Percentiles rank a stretch among this genome's conserved stretches.
Evolutionary conservation across 2,888 invertebrate genomes (phyloP).

Genomic region (Drosophila maculinotata): DNA sequence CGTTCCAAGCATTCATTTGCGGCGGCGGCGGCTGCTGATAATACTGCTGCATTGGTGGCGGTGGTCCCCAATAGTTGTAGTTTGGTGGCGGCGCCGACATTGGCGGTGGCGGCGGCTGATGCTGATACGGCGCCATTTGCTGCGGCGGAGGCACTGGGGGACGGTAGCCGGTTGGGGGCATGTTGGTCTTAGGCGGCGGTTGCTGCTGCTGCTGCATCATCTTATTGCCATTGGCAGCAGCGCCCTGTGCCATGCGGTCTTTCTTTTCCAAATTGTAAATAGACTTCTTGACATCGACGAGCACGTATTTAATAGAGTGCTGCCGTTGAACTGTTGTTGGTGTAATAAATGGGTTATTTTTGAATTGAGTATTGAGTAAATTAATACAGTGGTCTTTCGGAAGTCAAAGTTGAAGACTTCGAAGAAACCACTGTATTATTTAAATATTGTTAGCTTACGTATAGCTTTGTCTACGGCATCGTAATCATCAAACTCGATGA

Average conservation of each 20-base stretch:
- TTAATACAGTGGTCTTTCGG: no score
- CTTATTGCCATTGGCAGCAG: slow-evolving; percentile 54
- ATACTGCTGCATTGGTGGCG: slow-evolving; percentile 73
- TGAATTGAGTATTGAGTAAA: no score
- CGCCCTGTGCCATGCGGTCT: slow-evolving; percentile 54
- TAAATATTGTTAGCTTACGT: no score
- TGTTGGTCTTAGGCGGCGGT: slow-evolving; percentile 70
- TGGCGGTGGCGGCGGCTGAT: slow-evolving; percentile 70
- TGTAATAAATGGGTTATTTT: no score
- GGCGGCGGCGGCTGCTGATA: slow-evolving; percentile 85
- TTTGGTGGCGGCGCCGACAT: slow-evolving; percentile 79
- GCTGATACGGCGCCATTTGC: slow-evolving; percentile 70
- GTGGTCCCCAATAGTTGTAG: slow-evolving; percentile 82
- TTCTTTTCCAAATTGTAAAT: slow-evolving; percentile 92
- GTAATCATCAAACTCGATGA: slow-evolving; percentile 98
- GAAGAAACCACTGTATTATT: no score
- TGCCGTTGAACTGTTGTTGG: slow-evolving; percentile 88
- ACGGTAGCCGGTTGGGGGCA: slow-evolving; percentile 61
- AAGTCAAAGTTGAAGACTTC: no score
- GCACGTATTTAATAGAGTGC: slow-evolving; percentile 93
- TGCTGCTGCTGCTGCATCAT: slow-evolving; percentile 46
- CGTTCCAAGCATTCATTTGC: slow-evolving; percentile 78
- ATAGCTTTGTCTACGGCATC: slow-evolving; percentile 98
- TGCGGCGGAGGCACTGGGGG: slow-evolving; percentile 69
- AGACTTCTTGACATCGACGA: slow-evolving; percentile 96